phyloP scores from a whole-genome alignment of 2,113 vertebrate genomes.

The Poecile atricapillus region DNA sequence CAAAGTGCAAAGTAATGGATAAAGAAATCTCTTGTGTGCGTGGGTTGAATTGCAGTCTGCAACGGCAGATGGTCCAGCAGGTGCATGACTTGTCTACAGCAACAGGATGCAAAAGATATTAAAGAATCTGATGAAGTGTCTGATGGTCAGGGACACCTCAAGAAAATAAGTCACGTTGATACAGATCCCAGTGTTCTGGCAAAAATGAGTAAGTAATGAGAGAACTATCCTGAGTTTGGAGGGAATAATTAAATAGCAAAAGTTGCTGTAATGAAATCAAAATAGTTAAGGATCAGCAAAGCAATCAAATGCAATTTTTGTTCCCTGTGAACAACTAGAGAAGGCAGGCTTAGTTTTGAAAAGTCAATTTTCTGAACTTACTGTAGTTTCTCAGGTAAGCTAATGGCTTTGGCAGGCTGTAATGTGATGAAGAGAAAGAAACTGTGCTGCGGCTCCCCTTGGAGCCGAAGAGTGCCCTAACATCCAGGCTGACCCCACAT shows the following conservation, averaged over 20 bases:
- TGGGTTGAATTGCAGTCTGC: constrained; percentile 13
- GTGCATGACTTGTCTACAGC: constrained; percentile 50
- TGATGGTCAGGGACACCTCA: constrained; percentile 33
- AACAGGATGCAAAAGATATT: constrained; percentile 63
- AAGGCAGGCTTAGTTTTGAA: neutral
- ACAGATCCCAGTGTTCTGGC: neutral
- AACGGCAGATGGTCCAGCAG: constrained; percentile 30
- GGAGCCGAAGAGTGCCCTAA: neutral
- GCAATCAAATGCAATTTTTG: neutral
- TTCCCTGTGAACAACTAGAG: neutral
- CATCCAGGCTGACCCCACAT: neutral
- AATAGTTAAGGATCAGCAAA: neutral
- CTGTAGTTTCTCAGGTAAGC: neutral
- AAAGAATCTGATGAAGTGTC: constrained; percentile 58
- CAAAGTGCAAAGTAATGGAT: constrained; percentile 39
- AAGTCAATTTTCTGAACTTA: neutral
- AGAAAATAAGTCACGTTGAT: constrained; percentile 20
- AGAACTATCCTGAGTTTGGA: neutral
- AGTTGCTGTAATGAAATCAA: neutral
- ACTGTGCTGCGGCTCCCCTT: neutral
- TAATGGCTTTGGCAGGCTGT: neutral
- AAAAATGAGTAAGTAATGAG: neutral
- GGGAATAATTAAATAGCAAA: neutral
- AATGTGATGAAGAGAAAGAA: neutral
- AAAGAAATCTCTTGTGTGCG: constrained; percentile 11